Evolutionary conservation across 1,140 invertebrate genomes (phyloP).

Genomic region (Geopemphigus sp.): DNA sequence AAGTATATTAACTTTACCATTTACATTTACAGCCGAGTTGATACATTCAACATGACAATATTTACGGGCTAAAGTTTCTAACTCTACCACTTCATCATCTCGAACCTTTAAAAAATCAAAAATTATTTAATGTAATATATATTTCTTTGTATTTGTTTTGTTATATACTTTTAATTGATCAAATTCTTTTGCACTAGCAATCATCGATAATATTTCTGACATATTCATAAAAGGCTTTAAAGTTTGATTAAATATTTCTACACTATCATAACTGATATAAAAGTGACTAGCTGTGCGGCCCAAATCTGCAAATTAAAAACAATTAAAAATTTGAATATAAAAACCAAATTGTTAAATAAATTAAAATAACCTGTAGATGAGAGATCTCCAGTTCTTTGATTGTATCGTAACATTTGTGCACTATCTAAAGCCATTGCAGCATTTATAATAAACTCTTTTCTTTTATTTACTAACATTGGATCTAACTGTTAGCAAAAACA

Average conservation of each 20-base stretch:
- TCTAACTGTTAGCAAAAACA: slow-evolving; percentile 63
- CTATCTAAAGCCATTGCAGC: slow-evolving; percentile 86
- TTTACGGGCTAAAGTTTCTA: slow-evolving; percentile 71
- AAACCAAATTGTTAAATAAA: slow-evolving; percentile 48
- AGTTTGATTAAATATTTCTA: slow-evolving; percentile 85
- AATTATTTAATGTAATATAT: slow-evolving; percentile 6
- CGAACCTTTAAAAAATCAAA: slow-evolving; percentile 64
- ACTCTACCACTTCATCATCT: slow-evolving; percentile 90
- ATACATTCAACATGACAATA: slow-evolving; percentile 74
- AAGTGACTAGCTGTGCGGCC: slow-evolving; percentile 96
- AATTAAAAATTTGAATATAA: slow-evolving; percentile 12
- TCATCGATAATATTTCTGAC: slow-evolving; percentile 80
- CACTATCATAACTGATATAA: slow-evolving; percentile 96
- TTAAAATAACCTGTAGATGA: slow-evolving; percentile 66
- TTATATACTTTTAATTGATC: slow-evolving; percentile 83
- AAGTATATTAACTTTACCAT: slow-evolving; percentile 96
- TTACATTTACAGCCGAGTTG: slow-evolving; percentile 82
- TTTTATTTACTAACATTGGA: slow-evolving; percentile 69
- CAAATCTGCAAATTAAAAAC: slow-evolving; percentile 66
- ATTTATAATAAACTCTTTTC: slow-evolving; percentile 72
- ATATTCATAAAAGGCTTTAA: slow-evolving; percentile 80
- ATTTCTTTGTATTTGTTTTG: too few species aligned
- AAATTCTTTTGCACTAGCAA: slow-evolving; percentile 92
- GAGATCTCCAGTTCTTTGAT: slow-evolving; percentile 78
- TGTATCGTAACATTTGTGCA: slow-evolving; percentile 91